Percentiles rank a stretch among this genome's conserved stretches.
Evolutionary conservation across 2,888 invertebrate genomes (phyloP).

Genomic region (Operophtera brumata): DNA sequence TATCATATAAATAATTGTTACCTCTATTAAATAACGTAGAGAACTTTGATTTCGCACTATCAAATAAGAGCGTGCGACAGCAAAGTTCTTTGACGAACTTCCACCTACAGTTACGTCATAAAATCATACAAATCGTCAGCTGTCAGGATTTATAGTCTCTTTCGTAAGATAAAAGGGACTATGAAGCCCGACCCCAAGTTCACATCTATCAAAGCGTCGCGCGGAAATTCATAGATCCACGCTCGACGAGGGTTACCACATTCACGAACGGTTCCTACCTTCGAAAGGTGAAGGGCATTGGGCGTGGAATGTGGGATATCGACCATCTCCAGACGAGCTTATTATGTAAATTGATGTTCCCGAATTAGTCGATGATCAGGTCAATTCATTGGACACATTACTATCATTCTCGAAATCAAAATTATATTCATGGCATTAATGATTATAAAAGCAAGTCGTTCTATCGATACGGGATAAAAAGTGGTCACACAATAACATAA

Average conservation of each 20-base stretch:
- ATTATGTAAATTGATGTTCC: constrained; percentile 54
- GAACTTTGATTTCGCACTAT: too few species aligned
- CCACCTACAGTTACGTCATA: too few species aligned
- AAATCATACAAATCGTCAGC: too few species aligned
- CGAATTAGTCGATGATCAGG: constrained; percentile 38
- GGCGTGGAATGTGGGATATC: constrained; percentile 40
- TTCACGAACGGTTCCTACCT: constrained; percentile 2
- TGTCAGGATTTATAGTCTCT: too few species aligned
- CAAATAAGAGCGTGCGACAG: too few species aligned
- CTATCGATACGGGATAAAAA: too few species aligned
- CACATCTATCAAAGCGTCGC: not conserved
- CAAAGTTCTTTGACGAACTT: too few species aligned
- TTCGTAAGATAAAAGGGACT: too few species aligned
- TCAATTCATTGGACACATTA: not conserved
- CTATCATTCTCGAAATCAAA: not conserved
- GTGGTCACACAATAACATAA: too few species aligned
- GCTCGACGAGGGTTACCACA: constrained; percentile 2
- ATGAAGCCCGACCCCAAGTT: not conserved
- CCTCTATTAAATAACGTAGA: too few species aligned
- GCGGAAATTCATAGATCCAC: not conserved
- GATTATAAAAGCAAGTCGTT: too few species aligned
- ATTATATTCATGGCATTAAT: not conserved
- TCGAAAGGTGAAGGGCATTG: constrained; percentile 70
- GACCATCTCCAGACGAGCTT: constrained; percentile 36
- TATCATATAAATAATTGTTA: too few species aligned